Evolutionary conservation across 2,888 invertebrate species (phyloP).

Genomic region (Branchinecta sandiegonensis): DNA sequence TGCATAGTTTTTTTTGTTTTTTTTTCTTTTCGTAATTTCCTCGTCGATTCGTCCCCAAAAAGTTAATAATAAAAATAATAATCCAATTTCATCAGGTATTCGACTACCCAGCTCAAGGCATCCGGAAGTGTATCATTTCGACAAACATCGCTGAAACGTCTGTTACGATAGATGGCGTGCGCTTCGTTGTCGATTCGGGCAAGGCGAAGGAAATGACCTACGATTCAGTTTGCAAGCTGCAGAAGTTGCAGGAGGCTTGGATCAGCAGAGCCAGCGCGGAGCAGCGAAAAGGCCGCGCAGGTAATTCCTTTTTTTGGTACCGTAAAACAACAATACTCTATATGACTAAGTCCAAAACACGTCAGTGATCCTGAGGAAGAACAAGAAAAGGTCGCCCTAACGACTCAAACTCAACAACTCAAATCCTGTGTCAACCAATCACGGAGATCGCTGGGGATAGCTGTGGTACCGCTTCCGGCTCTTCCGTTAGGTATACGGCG

Average conservation of each 20-base stretch:
- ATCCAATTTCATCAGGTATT: slow-evolving; percentile 47
- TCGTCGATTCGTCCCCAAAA: too few relatives aligned
- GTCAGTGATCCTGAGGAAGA: too few relatives aligned
- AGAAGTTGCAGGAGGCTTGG: slow-evolving; percentile 81
- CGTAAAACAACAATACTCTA: neutral
- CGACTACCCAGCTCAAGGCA: slow-evolving; percentile 83
- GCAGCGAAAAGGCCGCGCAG: slow-evolving; percentile 84
- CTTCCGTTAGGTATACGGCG: too few relatives aligned
- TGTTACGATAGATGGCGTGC: slow-evolving; percentile 91
- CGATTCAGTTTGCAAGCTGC: slow-evolving; percentile 76
- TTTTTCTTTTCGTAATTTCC: too few relatives aligned
- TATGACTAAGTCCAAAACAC: too few relatives aligned
- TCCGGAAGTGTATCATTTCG: slow-evolving; percentile 89
- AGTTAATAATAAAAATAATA: too few relatives aligned
- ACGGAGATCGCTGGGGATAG: too few relatives aligned
- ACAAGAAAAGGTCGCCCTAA: too few relatives aligned
- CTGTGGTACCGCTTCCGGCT: too few relatives aligned
- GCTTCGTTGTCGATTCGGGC: slow-evolving; percentile 94
- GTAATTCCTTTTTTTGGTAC: slow-evolving; percentile 25
- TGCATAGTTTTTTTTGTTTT: too few relatives aligned
- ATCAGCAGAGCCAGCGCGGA: slow-evolving; percentile 95
- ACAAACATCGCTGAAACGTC: slow-evolving; percentile 99
- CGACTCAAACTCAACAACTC: too few relatives aligned
- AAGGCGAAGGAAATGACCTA: slow-evolving; percentile 96
- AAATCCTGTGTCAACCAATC: too few relatives aligned